phyloP scores from a whole-genome alignment of 2,888 invertebrate species.

The Leistus spinibarbis region DNA sequence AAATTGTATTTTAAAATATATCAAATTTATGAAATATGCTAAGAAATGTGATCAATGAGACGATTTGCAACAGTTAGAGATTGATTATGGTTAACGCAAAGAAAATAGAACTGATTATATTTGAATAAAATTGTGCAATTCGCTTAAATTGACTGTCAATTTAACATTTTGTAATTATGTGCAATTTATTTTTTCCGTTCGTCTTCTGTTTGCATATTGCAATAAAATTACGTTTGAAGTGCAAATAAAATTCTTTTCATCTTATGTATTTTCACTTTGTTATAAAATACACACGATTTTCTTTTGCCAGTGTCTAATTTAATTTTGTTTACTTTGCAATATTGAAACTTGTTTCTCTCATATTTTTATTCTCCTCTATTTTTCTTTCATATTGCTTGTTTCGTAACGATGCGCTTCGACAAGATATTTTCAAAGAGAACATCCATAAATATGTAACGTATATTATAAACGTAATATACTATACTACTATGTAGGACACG shows the following conservation, averaged over 20 bases:
- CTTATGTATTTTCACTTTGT: not conserved
- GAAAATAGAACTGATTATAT: no score
- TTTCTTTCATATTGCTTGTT: not conserved
- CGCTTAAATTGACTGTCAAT: not conserved
- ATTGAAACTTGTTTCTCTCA: not conserved
- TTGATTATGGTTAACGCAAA: no score
- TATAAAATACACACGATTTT: not conserved
- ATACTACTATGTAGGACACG: no score
- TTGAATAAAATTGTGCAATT: not conserved
- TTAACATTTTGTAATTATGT: not conserved
- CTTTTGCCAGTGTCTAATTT: not conserved
- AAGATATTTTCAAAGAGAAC: not conserved
- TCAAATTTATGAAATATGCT: no score
- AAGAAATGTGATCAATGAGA: no score
- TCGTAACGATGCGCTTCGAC: not conserved
- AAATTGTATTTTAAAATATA: no score
- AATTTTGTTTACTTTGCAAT: not conserved
- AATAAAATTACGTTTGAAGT: not conserved
- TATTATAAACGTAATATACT: no score
- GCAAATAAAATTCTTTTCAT: not conserved
- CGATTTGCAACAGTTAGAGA: no score
- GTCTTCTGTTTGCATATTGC: not conserved
- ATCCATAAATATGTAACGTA: no score
- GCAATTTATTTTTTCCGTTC: not conserved
- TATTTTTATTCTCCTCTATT: not conserved